Evolutionary conservation across 2,797 vertebrate species (phyloP).

Genomic region (Mycteria americana): DNA sequence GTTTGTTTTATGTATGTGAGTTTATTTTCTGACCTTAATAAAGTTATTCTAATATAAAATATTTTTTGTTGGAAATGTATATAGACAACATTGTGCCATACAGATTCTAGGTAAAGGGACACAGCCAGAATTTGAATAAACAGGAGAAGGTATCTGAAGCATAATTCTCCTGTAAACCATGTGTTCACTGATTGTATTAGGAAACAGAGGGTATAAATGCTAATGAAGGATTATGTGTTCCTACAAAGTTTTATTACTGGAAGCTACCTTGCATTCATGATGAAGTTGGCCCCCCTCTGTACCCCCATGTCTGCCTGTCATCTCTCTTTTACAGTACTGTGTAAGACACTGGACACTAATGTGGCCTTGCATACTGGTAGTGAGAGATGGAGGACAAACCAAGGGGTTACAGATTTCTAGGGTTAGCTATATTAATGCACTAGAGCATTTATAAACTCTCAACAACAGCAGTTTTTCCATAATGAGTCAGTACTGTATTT

Average conservation of each 20-base stretch:
- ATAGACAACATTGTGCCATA: neutral
- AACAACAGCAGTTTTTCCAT: neutral
- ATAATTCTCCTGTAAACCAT: neutral
- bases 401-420: neutral
- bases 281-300: neutral
- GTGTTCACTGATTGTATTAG: neutral
- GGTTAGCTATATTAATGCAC: neutral
- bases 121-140: neutral
- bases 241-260: neutral
- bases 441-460: neutral
- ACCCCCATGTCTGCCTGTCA: neutral
- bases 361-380: neutral
- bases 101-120: neutral
- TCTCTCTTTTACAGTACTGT: neutral
- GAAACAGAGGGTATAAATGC: conserved; percentile 15
- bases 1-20: neutral
- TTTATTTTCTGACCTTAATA: neutral
- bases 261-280: neutral
- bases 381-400: neutral
- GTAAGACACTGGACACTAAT: neutral
- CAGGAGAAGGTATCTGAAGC: neutral
- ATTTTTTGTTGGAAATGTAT: neutral
- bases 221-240: conserved; percentile 40
- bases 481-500: neutral
- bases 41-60: neutral